These are phyloP conservation scores for Gasterosteus nipponicus DNA, from an alignment of 2,113 vertebrate species.

Conservation along the genomic window DNA sequence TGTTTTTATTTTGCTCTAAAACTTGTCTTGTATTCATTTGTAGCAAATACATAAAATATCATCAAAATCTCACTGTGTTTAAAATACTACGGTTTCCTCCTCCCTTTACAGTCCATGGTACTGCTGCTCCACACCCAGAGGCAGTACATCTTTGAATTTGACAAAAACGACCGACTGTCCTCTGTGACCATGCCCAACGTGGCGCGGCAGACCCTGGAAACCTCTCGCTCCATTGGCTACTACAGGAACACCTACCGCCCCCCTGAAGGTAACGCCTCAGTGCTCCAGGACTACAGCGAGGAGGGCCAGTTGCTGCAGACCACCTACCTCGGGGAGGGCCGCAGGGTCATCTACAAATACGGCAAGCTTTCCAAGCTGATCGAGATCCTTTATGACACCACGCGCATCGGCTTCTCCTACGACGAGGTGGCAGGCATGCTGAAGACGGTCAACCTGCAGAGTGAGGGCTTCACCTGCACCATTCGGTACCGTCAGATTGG, in stretches of 20 bases:
- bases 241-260: slow-evolving; percentile 96
- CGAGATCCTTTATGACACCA: slow-evolving; percentile 94
- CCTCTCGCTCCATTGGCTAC: slow-evolving; percentile 94
- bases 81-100: slow-evolving; percentile 15
- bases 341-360: slow-evolving; percentile 94
- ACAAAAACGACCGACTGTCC: slow-evolving; percentile 93
- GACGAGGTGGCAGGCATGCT: slow-evolving; percentile 95
- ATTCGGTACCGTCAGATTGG: slow-evolving; percentile 97
- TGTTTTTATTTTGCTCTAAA: background rate
- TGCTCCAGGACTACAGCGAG: slow-evolving; percentile 96
- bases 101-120: slow-evolving; percentile 91
- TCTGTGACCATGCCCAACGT: slow-evolving; percentile 99
- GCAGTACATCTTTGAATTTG: slow-evolving; percentile 99
- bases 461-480: slow-evolving; percentile 94
- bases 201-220: slow-evolving; percentile 93
- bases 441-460: slow-evolving; percentile 95
- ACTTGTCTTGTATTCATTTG: background rate
- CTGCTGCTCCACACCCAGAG: slow-evolving; percentile 96
- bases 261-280: slow-evolving; percentile 92
- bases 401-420: slow-evolving; percentile 92
- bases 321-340: slow-evolving; percentile 91
- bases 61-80: slow-evolving; percentile 1
- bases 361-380: slow-evolving; percentile 93
- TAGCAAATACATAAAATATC: background rate
- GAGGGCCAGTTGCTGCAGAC: slow-evolving; percentile 92